phyloP scores from a whole-genome alignment of 2,797 vertebrate genomes.

The Pempheris klunzingeri region DNA sequence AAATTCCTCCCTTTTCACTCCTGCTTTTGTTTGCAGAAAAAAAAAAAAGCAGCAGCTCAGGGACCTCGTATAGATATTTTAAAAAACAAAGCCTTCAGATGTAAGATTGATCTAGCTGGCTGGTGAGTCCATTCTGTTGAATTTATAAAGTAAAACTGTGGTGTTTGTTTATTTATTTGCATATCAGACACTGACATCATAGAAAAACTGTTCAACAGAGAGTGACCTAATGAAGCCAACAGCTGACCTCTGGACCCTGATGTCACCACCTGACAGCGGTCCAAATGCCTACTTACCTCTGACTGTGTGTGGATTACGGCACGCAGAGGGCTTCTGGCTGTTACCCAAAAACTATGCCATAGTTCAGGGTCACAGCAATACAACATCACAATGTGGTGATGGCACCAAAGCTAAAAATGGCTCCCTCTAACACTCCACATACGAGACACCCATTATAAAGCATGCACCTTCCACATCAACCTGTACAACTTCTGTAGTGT shows the following conservation, averaged over 20 bases:
- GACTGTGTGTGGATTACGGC: slow-evolving; percentile 38
- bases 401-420: slow-evolving; percentile 32
- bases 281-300: slow-evolving; percentile 51
- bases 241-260: slow-evolving; percentile 60
- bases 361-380: slow-evolving; percentile 33
- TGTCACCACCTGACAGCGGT: slow-evolving; percentile 56
- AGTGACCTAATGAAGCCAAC: slow-evolving; percentile 8
- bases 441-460: slow-evolving; percentile 3
- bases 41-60: slow-evolving; percentile 5
- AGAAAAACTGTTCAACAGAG: slow-evolving; percentile 26
- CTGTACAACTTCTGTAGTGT: slow-evolving; percentile 16
- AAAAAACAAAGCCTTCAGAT: slow-evolving; percentile 14
- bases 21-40: slow-evolving; percentile 18
- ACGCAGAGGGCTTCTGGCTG: slow-evolving; percentile 16
- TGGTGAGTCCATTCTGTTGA: neutral
- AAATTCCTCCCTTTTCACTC: slow-evolving; percentile 10
- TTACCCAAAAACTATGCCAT: slow-evolving; percentile 15
- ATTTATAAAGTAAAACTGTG: neutral
- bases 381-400: slow-evolving; percentile 19
- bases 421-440: neutral
- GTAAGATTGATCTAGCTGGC: slow-evolving; percentile 1
- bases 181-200: slow-evolving; percentile 17
- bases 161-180: slow-evolving; percentile 24
- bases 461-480: slow-evolving; percentile 5
- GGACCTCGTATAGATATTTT: neutral